Percentiles rank a stretch among this genome's conserved stretches.
These are phyloP conservation scores for Diadumene lineata DNA, from an alignment of 92 coral and sea anemone genomes.

Conservation along the genomic window DNA sequence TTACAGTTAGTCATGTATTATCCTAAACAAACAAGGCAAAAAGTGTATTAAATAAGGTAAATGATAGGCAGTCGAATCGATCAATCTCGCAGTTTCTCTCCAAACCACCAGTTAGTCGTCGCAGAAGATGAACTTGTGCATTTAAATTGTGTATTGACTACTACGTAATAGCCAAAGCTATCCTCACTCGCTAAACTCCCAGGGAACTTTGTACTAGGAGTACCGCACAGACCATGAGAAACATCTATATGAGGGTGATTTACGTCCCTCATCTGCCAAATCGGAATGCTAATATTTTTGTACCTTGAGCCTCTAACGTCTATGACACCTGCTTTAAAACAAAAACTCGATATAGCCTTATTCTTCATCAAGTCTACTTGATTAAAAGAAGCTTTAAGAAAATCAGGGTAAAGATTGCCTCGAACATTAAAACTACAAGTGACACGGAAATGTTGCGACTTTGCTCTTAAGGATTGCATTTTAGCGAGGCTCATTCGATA, in stretches of 20 bases:
- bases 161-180: neutral
- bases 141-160: neutral
- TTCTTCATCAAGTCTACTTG: neutral
- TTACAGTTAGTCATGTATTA: no score
- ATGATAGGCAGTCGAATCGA: neutral
- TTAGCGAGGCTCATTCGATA: neutral
- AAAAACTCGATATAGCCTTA: neutral
- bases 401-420: neutral
- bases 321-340: neutral
- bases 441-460: neutral
- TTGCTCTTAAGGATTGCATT: neutral
- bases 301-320: neutral
- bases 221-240: neutral
- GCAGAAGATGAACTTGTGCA: neutral
- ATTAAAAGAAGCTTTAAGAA: neutral
- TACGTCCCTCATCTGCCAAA: neutral
- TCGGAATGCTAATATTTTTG: neutral
- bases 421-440: neutral
- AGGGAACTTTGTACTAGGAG: neutral
- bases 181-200: neutral
- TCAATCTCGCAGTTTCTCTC: neutral
- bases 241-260: neutral
- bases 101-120: conserved; percentile 14
- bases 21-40: no score
- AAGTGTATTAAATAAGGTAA: no score